Evolutionary conservation across 2,113 vertebrate genomes (phyloP).

Genomic region (Dendrocopos noguchii): DNA sequence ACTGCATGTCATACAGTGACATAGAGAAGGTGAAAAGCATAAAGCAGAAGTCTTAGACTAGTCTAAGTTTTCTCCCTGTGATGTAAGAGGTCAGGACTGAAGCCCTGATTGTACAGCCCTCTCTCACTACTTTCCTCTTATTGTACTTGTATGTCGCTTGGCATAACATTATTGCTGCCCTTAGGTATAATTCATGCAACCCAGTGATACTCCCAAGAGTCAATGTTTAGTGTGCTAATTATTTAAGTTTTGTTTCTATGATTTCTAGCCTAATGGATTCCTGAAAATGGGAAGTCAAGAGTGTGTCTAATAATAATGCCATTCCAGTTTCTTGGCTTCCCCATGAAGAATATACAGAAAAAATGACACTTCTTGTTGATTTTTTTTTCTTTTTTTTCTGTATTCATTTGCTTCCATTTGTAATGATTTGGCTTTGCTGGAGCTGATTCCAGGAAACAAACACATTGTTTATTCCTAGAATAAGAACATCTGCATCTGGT

Average conservation of each 20-base stretch:
- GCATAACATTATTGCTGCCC: neutral
- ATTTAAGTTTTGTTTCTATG: neutral
- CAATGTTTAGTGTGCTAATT: neutral
- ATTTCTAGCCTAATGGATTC: neutral
- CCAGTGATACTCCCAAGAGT: neutral
- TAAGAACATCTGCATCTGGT: neutral
- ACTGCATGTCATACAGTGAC: fast-evolving
- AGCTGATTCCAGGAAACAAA: neutral
- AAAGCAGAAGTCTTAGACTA: neutral
- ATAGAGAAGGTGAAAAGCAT: neutral
- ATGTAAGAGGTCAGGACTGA: neutral
- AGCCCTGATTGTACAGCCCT: neutral
- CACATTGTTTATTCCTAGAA: neutral
- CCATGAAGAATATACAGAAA: neutral
- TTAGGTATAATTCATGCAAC: neutral
- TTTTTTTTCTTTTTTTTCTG: neutral
- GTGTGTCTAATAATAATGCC: neutral
- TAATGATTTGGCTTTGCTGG: neutral
- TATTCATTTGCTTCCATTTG: neutral
- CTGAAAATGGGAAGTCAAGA: neutral
- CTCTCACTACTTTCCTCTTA: neutral
- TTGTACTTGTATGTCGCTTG: neutral
- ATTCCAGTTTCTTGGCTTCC: neutral
- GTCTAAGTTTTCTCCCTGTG: neutral
- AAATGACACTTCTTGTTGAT: neutral